Base-by-base conservation (phyloP, 2,797 vertebrate species). In the Melopsittacus undulatus region DNA sequence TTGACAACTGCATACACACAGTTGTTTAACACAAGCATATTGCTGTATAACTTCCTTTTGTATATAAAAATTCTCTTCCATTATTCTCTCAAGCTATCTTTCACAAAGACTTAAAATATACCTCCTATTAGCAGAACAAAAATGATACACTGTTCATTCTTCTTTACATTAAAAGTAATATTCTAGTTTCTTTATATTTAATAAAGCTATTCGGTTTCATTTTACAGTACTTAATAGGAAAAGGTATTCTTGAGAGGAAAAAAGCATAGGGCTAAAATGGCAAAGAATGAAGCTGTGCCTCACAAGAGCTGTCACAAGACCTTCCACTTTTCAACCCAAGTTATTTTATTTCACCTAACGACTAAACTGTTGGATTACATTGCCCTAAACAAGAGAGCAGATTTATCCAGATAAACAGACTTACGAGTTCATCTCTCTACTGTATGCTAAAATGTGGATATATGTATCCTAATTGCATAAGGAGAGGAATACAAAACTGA, bases 41-140 rank as follows among this genome's bases (percentile, higher is more conserved):
- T 38, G 67, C 82, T 74, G 38, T 24, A 62, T 32, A 82, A 48
- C 51, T 89, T 94, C 34, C 36, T 94, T 66, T 63, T 1, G 0
- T 51, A 84, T 15, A 13, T 57, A 90, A 81, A 77, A 85, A 75
- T 72, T 88, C 63, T 90, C 51, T 30, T 89, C 42, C 17, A 46
- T 82, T 89, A 81, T 96, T 94, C 90, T 91, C 67, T 94, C 23
- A 21, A 78, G 81, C 75, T 92, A 74, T 81, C 67, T 92, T 94
- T n/a, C 42, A 73, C 22, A 66, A 69, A 90, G 36, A 94, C 1
- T 82, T 48, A 86, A 94, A 94, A 95, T 45, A 86, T 5, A 76
- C 23, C 22, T 90, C 67, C 64, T 81, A 52, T 86, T 92, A 96
- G 82, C 59, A 92, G 94, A 92, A 90, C 64, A 88, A 75, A 78